These are phyloP conservation scores for Chiloscyllium punctatum DNA, from an alignment of 2,797 vertebrate species.

Conservation along the genomic window DNA sequence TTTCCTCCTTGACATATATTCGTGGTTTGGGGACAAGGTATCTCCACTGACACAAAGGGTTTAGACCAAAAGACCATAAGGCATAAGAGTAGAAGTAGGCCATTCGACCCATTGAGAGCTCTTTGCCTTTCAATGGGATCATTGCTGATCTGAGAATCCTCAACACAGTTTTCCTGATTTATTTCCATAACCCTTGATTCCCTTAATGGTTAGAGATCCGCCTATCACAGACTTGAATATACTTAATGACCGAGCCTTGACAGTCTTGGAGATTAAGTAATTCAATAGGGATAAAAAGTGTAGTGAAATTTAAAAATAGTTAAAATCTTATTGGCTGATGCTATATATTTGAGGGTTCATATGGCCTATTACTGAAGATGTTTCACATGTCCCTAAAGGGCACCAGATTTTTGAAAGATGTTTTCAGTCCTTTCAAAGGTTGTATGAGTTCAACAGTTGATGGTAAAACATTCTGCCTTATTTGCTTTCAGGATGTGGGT, in stretches of 20 bases:
- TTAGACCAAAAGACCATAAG: too few relatives aligned
- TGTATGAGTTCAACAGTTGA: not conserved
- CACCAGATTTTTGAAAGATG: not conserved
- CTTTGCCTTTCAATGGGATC: too few relatives aligned
- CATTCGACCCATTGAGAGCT: too few relatives aligned
- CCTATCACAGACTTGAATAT: not conserved
- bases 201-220: too few relatives aligned
- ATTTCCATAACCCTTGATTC: too few relatives aligned
- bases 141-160: too few relatives aligned
- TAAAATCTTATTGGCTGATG: not conserved
- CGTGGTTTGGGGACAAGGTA: too few relatives aligned
- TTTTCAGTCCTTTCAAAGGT: slow-evolving; percentile 6
- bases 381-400: not conserved
- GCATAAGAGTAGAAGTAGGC: too few relatives aligned
- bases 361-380: not conserved
- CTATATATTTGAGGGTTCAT: not conserved
- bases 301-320: not conserved
- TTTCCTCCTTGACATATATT: too few relatives aligned
- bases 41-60: too few relatives aligned
- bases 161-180: too few relatives aligned
- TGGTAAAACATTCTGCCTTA: not conserved
- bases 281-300: not conserved
- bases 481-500: slow-evolving; percentile 14
- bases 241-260: not conserved
- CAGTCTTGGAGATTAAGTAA: not conserved